Evolutionary conservation across 2,113 vertebrate genomes (phyloP).

Genomic region (Ceuthmochares aereus): DNA sequence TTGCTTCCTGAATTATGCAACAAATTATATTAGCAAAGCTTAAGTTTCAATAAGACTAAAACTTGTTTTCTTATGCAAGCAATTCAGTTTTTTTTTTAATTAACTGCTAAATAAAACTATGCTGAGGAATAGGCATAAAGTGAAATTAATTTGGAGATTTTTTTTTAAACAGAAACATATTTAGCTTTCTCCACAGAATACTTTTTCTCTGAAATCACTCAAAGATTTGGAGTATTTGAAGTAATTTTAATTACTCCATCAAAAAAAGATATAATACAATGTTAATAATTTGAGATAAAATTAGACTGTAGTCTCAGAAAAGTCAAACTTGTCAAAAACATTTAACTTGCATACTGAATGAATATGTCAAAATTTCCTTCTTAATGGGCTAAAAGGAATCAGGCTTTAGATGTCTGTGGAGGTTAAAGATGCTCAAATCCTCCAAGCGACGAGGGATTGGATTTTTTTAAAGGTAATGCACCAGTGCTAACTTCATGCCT

Average conservation of each 20-base stretch:
- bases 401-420: neutral
- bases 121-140: neutral
- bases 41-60: neutral
- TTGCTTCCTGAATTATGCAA: slow-evolving; percentile 32
- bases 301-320: neutral
- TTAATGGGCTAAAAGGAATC: neutral
- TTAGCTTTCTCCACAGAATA: neutral
- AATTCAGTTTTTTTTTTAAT: neutral
- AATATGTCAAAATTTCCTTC: neutral
- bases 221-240: neutral
- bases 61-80: neutral
- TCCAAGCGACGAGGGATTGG: neutral
- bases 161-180: neutral
- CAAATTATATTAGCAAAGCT: neutral
- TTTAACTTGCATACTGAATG: neutral
- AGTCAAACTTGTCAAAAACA: neutral
- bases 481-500: neutral
- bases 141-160: neutral
- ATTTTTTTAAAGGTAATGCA: neutral
- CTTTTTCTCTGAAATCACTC: neutral
- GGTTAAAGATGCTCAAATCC: neutral
- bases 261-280: neutral
- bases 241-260: neutral
- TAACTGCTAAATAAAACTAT: neutral
- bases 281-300: neutral